Conservation (phyloP, 2,797 vertebrate genomes). For the Geotria australis region DNA sequence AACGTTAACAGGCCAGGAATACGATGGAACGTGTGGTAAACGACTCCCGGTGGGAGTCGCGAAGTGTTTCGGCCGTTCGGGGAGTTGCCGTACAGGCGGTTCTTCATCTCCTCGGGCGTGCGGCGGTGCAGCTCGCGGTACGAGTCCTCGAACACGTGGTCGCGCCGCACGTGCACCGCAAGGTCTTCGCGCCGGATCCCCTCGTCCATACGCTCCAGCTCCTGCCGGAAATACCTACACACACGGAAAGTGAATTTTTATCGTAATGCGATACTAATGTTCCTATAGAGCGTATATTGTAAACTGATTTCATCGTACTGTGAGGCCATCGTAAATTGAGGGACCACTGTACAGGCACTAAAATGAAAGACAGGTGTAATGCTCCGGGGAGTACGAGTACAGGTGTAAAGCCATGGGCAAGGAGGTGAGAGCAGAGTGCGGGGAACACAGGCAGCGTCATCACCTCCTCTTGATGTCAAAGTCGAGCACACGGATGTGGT, state of each 20-base stretch:
- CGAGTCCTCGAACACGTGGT: conserved; percentile 85
- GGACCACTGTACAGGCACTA: neutral
- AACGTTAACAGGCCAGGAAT: no score
- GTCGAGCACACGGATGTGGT: conserved; percentile 78
- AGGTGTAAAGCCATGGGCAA: no score
- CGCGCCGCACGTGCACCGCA: conserved; percentile 74
- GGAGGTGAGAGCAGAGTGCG: no score
- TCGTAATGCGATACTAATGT: no score
- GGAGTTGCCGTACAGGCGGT: conserved; percentile 30
- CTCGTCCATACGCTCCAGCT: conserved; percentile 64
- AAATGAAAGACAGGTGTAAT: neutral
- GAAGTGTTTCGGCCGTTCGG: no score
- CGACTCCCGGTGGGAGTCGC: no score
- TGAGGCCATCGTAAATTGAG: neutral
- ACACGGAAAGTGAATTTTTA: no score
- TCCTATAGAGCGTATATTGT: no score
- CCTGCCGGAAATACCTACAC: conserved; percentile 63
- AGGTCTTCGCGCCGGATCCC: conserved; percentile 79
- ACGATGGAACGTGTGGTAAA: no score
- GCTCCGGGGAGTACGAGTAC: neutral
- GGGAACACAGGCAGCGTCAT: conserved; percentile 3
- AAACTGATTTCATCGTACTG: no score
- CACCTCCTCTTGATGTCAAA: conserved; percentile 90
- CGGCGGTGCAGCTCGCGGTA: conserved; percentile 75
- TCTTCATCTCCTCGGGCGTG: conserved; percentile 89